Base-by-base conservation (phyloP, 2,113 vertebrate genomes). In the Cololabis saira region DNA sequence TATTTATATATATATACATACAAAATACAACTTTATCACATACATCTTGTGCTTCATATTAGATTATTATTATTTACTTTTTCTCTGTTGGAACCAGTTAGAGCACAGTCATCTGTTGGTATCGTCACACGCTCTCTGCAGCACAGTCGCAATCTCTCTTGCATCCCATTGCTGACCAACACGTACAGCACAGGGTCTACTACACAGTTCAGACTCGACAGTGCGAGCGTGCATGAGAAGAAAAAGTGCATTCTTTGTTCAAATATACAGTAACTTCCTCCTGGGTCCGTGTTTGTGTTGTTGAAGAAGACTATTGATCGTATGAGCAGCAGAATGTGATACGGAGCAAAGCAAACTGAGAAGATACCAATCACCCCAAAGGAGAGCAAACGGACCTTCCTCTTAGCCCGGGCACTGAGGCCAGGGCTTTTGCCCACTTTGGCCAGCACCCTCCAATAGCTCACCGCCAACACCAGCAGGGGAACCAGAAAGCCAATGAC, bases 121-220 rank as follows among this genome's bases (percentile, higher is more conserved):
- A 8, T 62, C 13, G 4, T 18, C 41, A 13, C 47, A 0, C 5
- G 5, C 11, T 49, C 52, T 17, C 33, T 55, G 14, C 85, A 92
- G 64, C 47, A 90, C 8, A 64, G 11, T 14, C 48, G 77, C 5
- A 84, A n/a, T 19, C 91, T 86, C 12, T 93, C 85, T 53, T 67
- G 81, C 10, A 90, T 76, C 1, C 88, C 76, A 0, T 93, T 90
- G 66, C 93, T 94, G 69, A 91, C 89, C 58, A 94, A 60, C 24
- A 91, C 90, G 18, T 94, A 94, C 18, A 94, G 83, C 60, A 94
- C 84, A 2, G 93, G 93, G 80, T 94, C 93, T 64, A 94, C 85
- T 49, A 93, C 80, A 5, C 90, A 85, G 88, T 94, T 94, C 24
- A 94, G 75, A 79, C 90, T 94, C 74, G 92, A 92, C 66, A 94